These are phyloP conservation scores for Scalopus aquaticus DNA, from an alignment of 2,113 vertebrate species.

Conservation along the genomic window DNA sequence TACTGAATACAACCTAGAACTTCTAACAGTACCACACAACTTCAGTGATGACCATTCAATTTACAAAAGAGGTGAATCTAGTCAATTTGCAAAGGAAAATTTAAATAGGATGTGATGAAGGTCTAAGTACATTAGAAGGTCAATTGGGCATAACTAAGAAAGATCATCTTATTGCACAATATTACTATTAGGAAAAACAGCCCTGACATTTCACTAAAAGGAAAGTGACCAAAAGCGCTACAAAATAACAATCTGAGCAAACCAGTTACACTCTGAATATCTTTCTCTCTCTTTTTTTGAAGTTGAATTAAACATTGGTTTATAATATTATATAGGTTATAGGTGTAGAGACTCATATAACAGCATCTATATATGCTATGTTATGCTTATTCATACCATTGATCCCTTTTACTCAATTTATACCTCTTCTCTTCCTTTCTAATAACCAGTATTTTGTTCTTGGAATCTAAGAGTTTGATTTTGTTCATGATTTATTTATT, in stretches of 20 bases:
- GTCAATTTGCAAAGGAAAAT: background rate
- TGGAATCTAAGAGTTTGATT: too few relatives aligned
- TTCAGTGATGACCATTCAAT: background rate
- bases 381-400: too few relatives aligned
- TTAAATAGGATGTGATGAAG: slow-evolving; percentile 10
- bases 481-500: too few relatives aligned
- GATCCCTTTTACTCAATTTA: too few relatives aligned
- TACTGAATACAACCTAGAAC: background rate
- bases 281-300: too few relatives aligned
- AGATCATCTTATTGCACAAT: background rate
- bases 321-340: too few relatives aligned
- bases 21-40: background rate
- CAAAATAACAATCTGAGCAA: background rate
- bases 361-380: too few relatives aligned
- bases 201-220: slow-evolving; percentile 1
- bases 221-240: background rate
- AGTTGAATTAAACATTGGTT: too few relatives aligned
- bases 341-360: too few relatives aligned
- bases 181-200: background rate
- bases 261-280: background rate
- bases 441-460: too few relatives aligned
- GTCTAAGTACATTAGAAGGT: background rate
- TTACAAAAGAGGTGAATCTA: background rate
- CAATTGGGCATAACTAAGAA: background rate
- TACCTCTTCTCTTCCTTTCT: too few relatives aligned